Evolutionary conservation across 2,113 vertebrate species (phyloP).

Genomic region (Toxotes jaculatrix): DNA sequence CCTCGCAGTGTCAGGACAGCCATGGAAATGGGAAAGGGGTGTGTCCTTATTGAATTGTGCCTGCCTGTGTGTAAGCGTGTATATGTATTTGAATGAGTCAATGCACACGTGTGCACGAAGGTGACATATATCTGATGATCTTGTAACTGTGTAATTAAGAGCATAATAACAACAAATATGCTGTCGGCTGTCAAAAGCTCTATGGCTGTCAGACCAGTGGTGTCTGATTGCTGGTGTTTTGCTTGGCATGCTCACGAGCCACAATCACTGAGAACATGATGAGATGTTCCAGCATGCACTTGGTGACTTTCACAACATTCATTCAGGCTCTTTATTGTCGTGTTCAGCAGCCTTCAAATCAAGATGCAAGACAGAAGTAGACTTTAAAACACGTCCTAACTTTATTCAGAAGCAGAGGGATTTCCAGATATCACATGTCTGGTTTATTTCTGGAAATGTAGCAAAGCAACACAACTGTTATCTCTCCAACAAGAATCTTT

Average conservation of each 20-base stretch:
- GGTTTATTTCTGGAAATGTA: constrained; percentile 14
- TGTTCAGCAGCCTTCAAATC: neutral
- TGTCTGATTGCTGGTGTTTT: constrained; percentile 11
- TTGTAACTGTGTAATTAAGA: constrained; percentile 25
- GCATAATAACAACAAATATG: constrained; percentile 3
- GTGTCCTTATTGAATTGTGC: neutral
- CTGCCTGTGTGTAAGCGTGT: neutral
- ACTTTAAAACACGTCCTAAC: neutral
- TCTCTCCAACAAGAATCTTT: neutral
- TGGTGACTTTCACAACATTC: constrained; percentile 23
- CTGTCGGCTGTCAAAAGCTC: neutral
- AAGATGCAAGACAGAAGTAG: neutral
- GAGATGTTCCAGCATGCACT: neutral
- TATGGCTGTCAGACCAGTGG: neutral
- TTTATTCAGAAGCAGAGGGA: neutral
- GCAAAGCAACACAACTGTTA: neutral
- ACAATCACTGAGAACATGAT: constrained; percentile 2
- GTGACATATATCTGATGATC: constrained; percentile 5
- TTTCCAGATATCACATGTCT: neutral
- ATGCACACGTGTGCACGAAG: neutral
- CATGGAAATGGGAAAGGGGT: constrained; percentile 12
- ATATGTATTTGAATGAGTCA: neutral
- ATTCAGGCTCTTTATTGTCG: constrained; percentile 1
- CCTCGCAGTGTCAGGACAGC: constrained; percentile 3
- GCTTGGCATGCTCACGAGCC: constrained; percentile 31